Evolutionary conservation across 2,113 vertebrate species (phyloP).

Genomic region (Sinocyclocheilus anshuiensis): DNA sequence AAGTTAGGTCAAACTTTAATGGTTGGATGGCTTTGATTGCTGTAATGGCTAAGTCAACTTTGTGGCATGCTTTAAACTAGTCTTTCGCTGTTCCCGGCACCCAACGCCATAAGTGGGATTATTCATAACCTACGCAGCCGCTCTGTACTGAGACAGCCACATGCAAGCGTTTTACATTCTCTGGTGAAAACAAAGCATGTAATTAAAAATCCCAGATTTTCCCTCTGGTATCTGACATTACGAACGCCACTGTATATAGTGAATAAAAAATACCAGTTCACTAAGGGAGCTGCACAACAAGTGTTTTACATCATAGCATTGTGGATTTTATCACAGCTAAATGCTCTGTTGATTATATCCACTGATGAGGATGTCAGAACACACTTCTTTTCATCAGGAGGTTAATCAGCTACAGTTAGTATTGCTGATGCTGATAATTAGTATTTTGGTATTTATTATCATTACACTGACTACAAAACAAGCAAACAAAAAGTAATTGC

Average conservation of each 20-base stretch:
- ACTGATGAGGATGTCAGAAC: not conserved
- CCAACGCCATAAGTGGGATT: not conserved
- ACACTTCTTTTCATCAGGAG: not conserved
- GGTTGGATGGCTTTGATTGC: not conserved
- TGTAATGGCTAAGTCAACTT: not conserved
- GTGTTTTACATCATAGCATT: not conserved
- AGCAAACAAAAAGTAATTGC: not conserved
- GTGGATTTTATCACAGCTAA: not conserved
- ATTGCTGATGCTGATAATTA: not conserved
- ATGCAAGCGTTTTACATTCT: not conserved
- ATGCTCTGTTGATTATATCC: not conserved
- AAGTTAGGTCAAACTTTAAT: constrained; percentile 2
- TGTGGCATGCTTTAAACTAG: constrained; percentile 11
- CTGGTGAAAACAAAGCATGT: not conserved
- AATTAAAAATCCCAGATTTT: not conserved
- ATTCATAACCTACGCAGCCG: not conserved
- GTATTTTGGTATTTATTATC: not conserved
- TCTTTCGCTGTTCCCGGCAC: not conserved
- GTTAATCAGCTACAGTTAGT: not conserved
- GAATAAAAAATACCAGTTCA: not conserved
- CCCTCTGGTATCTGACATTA: not conserved
- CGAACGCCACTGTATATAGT: not conserved
- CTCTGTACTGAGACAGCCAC: not conserved
- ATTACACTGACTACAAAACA: not conserved
- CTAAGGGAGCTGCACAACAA: not conserved